phyloP scores from a whole-genome alignment of 2,113 vertebrate species.

The Oostethus manadensis region DNA sequence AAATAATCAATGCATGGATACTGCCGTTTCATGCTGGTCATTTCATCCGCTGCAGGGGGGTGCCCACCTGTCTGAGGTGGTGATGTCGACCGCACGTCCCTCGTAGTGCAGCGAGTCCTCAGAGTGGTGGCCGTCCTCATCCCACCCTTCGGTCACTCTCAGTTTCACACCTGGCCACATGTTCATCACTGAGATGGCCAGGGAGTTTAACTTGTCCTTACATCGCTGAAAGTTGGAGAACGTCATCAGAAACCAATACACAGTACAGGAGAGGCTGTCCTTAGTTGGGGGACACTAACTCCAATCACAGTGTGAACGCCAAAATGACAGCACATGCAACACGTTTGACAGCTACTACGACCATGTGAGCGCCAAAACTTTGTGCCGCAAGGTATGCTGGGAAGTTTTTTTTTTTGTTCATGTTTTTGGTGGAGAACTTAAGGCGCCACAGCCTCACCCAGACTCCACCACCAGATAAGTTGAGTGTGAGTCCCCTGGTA shows the following conservation, averaged over 20 bases:
- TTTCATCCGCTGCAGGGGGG: background rate
- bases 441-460: too few species aligned
- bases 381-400: too few species aligned
- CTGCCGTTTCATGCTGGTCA: background rate
- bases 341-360: too few species aligned
- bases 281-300: too few species aligned
- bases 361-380: too few species aligned
- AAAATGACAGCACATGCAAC: too few species aligned
- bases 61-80: constrained; percentile 77
- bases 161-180: constrained; percentile 90
- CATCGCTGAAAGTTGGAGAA: constrained; percentile 77
- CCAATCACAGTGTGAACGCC: too few species aligned
- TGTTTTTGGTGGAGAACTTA: too few species aligned
- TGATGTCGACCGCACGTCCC: constrained; percentile 89
- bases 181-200: constrained; percentile 95
- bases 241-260: constrained; percentile 3
- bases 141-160: constrained; percentile 90
- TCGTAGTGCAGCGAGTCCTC: constrained; percentile 90
- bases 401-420: too few species aligned
- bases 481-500: too few species aligned
- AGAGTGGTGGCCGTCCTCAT: constrained; percentile 87
- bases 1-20: background rate
- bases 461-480: too few species aligned
- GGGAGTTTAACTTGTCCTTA: constrained; percentile 94
- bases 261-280: background rate